Evolutionary conservation across 1,140 invertebrate species (phyloP).

Genomic region (Megathymus violae): DNA sequence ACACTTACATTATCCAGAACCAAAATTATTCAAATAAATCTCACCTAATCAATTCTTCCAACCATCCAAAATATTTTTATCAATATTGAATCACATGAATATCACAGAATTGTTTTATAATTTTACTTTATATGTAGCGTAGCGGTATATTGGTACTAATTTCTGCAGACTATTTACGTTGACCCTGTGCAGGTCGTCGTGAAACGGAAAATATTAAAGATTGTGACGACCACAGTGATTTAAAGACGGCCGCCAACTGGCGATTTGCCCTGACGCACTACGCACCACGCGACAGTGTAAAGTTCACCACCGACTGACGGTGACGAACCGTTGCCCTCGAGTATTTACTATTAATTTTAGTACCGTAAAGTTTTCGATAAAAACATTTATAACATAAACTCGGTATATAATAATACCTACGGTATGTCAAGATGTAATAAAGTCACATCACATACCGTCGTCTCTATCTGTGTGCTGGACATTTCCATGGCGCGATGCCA

Average conservation of each 20-base stretch:
- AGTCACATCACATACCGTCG: constrained; percentile 43
- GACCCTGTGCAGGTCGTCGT: constrained; percentile 38
- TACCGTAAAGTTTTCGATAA: constrained; percentile 11
- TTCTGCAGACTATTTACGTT: constrained; percentile 40
- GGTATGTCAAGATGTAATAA: constrained; percentile 1
- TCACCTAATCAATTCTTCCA: not conserved
- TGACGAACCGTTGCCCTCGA: constrained; percentile 35
- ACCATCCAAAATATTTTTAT: not conserved
- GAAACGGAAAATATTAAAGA: constrained; percentile 41
- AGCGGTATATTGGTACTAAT: constrained; percentile 20
- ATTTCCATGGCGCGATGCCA: constrained; percentile 38
- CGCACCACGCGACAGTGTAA: constrained; percentile 61
- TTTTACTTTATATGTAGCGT: constrained; percentile 12
- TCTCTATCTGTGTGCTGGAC: constrained; percentile 41
- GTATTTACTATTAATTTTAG: constrained; percentile 17
- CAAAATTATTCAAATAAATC: too few relatives aligned
- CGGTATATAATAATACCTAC: constrained; percentile 26
- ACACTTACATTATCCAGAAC: too few relatives aligned
- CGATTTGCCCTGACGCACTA: constrained; percentile 64
- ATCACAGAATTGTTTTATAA: constrained; percentile 27
- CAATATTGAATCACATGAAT: constrained; percentile 17
- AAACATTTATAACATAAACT: constrained; percentile 24
- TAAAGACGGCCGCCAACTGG: constrained; percentile 73
- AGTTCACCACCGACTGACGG: constrained; percentile 62
- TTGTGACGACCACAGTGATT: constrained; percentile 56